Conservation (phyloP, 2,888 invertebrate species). For the Orchesellides sinensis region DNA sequence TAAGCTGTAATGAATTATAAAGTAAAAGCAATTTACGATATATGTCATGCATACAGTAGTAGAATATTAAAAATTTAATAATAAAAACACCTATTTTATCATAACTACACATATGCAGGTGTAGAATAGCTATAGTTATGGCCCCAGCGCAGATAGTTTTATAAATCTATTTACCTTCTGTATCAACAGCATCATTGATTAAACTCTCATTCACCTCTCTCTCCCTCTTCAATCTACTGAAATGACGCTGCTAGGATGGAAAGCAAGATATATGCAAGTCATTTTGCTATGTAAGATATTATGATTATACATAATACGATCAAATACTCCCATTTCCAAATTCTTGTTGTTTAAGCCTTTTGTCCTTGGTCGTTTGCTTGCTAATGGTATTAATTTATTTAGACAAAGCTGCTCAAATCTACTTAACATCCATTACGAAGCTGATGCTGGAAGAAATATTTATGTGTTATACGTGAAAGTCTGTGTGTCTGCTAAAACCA, state of each 20-base stretch:
- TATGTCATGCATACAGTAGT: not conserved
- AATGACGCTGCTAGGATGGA: not conserved
- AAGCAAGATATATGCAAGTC: not conserved
- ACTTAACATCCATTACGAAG: conserved; percentile 31
- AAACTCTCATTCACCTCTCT: no score
- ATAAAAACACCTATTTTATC: no score
- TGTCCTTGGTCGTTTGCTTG: conserved; percentile 10
- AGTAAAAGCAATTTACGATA: not conserved
- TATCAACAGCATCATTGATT: not conserved
- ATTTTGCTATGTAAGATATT: conserved; percentile 3
- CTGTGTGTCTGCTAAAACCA: no score
- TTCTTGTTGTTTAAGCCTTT: conserved; percentile 26
- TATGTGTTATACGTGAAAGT: no score
- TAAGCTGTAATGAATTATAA: not conserved
- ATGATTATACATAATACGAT: no score
- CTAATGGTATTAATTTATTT: conserved; percentile 47
- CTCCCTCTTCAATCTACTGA: not conserved
- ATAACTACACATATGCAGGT: no score
- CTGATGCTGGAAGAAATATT: no score
- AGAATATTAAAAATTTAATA: no score
- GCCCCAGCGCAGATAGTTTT: no score
- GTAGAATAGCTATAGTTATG: no score
- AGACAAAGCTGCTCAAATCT: conserved; percentile 52
- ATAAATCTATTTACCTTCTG: no score
- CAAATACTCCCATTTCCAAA: not conserved